phyloP scores from a whole-genome alignment of 2,888 invertebrate genomes.

The Pandemis heparana region DNA sequence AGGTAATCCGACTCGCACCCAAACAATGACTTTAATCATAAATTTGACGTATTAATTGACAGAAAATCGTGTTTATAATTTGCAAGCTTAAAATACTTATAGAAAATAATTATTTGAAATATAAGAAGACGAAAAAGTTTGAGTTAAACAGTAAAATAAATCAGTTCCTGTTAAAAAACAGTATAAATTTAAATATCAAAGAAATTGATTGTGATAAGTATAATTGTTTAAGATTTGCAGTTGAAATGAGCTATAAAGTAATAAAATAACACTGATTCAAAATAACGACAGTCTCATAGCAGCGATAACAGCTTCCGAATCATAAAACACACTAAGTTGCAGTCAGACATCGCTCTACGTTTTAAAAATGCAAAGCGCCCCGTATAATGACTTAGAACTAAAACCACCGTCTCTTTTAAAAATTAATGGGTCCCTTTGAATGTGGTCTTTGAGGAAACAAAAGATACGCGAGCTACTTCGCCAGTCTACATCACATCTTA shows the following conservation, averaged over 20 bases:
- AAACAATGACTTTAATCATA: no score
- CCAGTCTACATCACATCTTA: conserved; percentile 47
- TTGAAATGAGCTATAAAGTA: neutral
- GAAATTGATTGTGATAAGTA: no score
- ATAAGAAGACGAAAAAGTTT: no score
- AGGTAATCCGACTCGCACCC: no score
- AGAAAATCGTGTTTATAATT: no score
- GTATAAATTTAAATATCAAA: no score
- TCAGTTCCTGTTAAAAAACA: no score
- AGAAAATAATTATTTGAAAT: no score
- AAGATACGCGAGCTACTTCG: conserved; percentile 46
- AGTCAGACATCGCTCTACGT: conserved; percentile 37
- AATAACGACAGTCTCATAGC: conserved; percentile 3
- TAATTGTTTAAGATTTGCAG: no score
- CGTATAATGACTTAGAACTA: conserved; percentile 35
- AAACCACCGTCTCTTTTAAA: conserved; percentile 46
- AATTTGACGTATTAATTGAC: no score
- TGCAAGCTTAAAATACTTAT: no score
- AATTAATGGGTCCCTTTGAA: conserved; percentile 48
- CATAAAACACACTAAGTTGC: conserved; percentile 10
- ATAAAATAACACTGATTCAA: neutral
- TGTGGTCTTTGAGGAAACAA: conserved; percentile 50
- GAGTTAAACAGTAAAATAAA: neutral
- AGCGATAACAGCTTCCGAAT: conserved; percentile 4
- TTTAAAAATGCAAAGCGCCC: conserved; percentile 30